Conservation (phyloP, 2,888 invertebrate species). For the Didymodactylos carnosus region DNA sequence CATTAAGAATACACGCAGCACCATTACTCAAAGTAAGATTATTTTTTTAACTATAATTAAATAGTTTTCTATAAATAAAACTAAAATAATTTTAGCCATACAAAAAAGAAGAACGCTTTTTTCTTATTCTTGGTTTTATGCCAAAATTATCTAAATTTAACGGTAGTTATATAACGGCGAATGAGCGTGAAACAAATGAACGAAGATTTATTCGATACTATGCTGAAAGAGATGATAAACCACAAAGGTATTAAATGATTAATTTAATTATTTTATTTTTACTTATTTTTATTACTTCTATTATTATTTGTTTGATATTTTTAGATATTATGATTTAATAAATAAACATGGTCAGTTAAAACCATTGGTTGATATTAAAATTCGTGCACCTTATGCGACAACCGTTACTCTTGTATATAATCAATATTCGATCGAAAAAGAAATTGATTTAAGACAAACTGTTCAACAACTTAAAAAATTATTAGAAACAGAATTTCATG, state of each 20-base stretch:
- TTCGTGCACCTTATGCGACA: constrained; percentile 33
- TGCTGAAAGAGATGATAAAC: constrained; percentile 47
- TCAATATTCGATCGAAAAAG: constrained; percentile 25
- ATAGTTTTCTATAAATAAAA: background rate
- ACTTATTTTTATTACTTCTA: background rate
- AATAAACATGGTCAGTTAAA: constrained; percentile 68
- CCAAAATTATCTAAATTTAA: constrained; percentile 66
- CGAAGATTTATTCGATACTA: constrained; percentile 75
- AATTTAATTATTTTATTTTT: background rate
- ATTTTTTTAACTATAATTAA: background rate
- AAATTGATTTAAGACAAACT: constrained; percentile 48
- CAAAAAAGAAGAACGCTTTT: constrained; percentile 59
- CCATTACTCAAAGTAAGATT: constrained; percentile 41
- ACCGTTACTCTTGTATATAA: constrained; percentile 53
- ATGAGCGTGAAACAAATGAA: constrained; percentile 75
- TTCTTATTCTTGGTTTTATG: constrained; percentile 64
- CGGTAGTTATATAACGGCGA: constrained; percentile 64
- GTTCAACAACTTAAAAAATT: constrained; percentile 46
- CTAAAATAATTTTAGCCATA: constrained; percentile 16
- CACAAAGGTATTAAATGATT: constrained; percentile 52
- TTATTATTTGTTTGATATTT: constrained; percentile 19
- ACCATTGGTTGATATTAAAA: constrained; percentile 65
- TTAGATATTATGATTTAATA: constrained; percentile 59
- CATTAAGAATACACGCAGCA: constrained; percentile 59
- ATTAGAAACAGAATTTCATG: constrained; percentile 40